These are phyloP conservation scores for Arremon aurantiirostris DNA, from an alignment of 2,797 vertebrate genomes.

Conservation along the genomic window DNA sequence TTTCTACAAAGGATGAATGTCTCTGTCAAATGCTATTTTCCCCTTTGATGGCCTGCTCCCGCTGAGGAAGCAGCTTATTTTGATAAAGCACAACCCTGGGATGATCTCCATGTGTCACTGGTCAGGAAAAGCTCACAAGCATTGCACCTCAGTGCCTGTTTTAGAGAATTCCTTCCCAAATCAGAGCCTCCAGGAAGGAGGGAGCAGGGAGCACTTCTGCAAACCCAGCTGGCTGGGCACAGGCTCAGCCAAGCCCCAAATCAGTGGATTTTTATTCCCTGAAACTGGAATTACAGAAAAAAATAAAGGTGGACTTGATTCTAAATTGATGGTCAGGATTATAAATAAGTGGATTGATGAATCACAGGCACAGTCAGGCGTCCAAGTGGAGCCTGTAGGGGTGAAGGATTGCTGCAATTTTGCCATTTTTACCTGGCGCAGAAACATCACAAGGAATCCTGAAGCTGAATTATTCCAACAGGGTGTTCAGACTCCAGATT, in stretches of 20 bases:
- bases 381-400: neutral
- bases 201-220: neutral
- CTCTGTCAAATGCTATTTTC: neutral
- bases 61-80: neutral
- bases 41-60: neutral
- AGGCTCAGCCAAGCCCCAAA: neutral
- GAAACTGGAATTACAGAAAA: neutral
- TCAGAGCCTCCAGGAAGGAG: neutral
- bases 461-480: neutral
- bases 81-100: neutral
- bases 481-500: neutral
- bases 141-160: neutral
- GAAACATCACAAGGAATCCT: neutral
- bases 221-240: neutral
- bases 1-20: neutral
- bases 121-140: neutral
- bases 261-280: neutral
- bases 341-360: neutral
- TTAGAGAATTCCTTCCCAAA: neutral
- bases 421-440: neutral
- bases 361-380: fast-evolving
- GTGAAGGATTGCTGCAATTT: neutral
- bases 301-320: neutral
- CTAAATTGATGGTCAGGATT: neutral
- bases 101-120: neutral